These are phyloP conservation scores for Macrotus californicus DNA, from an alignment of 2,113 vertebrate genomes.

Conservation along the genomic window DNA sequence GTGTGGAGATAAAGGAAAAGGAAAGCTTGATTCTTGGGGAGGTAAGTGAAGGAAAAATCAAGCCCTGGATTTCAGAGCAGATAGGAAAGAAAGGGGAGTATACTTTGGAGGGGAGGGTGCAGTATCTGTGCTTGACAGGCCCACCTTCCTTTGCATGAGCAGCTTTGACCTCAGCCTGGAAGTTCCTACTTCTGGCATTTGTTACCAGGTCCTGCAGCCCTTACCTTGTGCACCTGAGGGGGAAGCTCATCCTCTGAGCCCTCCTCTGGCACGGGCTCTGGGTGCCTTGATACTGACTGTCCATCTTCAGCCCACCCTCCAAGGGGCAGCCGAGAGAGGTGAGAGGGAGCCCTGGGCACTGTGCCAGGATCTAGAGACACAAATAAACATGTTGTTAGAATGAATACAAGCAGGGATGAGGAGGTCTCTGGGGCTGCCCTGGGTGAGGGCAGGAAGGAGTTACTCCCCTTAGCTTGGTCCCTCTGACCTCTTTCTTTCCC, in stretches of 20 bases:
- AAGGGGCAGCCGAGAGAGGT: constrained; percentile 89
- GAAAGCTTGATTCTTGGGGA: neutral
- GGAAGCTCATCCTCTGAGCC: constrained; percentile 94
- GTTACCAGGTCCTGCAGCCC: neutral
- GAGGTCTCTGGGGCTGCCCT: neutral
- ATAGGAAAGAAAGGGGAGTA: neutral
- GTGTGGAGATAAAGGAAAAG: neutral
- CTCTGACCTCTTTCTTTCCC: neutral
- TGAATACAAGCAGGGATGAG: neutral
- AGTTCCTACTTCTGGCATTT: neutral
- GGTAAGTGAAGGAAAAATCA: neutral
- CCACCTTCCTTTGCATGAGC: neutral
- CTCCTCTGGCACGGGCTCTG: constrained; percentile 92
- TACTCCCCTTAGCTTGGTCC: neutral
- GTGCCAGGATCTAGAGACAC: constrained; percentile 79
- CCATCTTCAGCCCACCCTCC: constrained; percentile 95
- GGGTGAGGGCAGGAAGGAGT: no score
- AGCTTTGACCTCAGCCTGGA: neutral
- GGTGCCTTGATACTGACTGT: constrained; percentile 82
- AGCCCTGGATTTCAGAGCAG: neutral
- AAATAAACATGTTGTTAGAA: neutral
- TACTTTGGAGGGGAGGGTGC: neutral
- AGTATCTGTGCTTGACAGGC: neutral
- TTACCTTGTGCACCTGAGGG: constrained; percentile 92
- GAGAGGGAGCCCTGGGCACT: constrained; percentile 80